These are phyloP conservation scores for Panthera tigris DNA, from an alignment of 2,113 vertebrate genomes.

Conservation along the genomic window DNA sequence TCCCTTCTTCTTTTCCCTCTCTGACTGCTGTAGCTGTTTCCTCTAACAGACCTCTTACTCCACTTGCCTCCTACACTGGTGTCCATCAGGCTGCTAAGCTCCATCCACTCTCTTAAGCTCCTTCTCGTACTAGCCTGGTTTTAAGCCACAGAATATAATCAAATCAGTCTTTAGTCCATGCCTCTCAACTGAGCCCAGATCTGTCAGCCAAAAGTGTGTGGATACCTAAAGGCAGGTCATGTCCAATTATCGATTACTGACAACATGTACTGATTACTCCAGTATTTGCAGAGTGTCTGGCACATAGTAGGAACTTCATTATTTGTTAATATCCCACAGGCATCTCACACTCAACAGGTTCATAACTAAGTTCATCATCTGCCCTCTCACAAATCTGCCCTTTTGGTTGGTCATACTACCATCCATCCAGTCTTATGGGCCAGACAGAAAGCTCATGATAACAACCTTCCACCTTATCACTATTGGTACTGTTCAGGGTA, in stretches of 20 bases:
- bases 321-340: background rate
- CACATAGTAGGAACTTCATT: background rate
- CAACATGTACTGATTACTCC: background rate
- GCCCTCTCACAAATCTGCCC: background rate
- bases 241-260: background rate
- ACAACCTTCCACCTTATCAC: background rate
- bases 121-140: background rate
- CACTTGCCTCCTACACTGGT: background rate
- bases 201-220: background rate
- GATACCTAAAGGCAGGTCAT: background rate
- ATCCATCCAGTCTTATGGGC: background rate
- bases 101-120: background rate
- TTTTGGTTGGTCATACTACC: background rate
- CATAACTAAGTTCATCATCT: constrained; percentile 21
- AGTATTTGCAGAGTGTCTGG: background rate
- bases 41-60: background rate
- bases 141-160: constrained; percentile 26
- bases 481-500: background rate
- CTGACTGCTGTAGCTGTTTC: background rate
- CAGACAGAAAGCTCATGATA: constrained; percentile 17
- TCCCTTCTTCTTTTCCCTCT: background rate
- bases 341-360: background rate
- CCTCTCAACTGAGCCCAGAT: constrained; percentile 1
- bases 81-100: background rate
- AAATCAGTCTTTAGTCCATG: background rate